Base-by-base conservation (phyloP, 2,113 vertebrate species). In the Haliaeetus leucogaster region DNA sequence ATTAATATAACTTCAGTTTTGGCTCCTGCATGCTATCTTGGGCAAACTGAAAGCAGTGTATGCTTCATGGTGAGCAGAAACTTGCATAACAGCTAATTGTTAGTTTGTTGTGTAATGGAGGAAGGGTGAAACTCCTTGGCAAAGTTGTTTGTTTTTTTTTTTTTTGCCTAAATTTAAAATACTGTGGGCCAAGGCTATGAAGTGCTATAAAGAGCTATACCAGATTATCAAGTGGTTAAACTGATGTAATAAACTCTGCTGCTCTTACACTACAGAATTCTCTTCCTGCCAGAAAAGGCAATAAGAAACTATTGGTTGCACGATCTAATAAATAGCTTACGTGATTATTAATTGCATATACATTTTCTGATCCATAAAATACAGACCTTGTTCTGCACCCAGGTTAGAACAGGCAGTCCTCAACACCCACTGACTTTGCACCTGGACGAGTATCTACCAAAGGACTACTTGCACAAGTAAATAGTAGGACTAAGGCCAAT, bases 81-180 rank as follows among this genome's bases (percentile, higher is more conserved):
- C 81, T 93, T 96, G 87, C 48, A 23, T 36, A 96, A 94, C 73
- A 76, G 42, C 18, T 94, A 91, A 79, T 87, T 87, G 82, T 65
- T 29, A 59, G 38, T 21, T 90, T 26, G 81, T 52, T 88, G 85
- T 88, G 85, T 77, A 88, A 93, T 19, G 58, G 32, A 56, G 70
- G 65, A 78, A 83, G 74, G 70, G 40, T 56, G 65, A 95, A 94
- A 91, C 56, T 91, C 70, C 25, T 27, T 8, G 30, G 81, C 16
- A 45, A 85, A 93, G 36, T 45, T 67, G 38, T 16, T 38, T 81
- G 21, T 53, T 71, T 63, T 29, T 53, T 29, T 53, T 29, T 26
- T 7, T 30, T 55, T 61, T 42, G 3, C 50, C 25, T 66, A 58
- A 76, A 94, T 61, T 88, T 94, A 42, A 71, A 29, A 81, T 40